These are phyloP conservation scores for Planiliza haematocheilus DNA, from an alignment of 2,113 vertebrate genomes.

Conservation along the genomic window DNA sequence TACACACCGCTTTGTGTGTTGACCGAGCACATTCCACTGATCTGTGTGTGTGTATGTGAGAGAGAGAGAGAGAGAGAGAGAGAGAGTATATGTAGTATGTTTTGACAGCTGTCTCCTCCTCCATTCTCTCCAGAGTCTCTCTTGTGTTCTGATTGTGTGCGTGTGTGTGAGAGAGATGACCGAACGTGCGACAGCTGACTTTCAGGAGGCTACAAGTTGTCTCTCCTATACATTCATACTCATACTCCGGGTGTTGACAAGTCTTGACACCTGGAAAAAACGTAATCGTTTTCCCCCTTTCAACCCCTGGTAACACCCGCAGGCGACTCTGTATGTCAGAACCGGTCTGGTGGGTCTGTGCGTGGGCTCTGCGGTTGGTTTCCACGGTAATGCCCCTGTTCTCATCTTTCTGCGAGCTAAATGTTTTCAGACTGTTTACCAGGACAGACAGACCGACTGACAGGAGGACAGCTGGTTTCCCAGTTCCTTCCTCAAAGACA, in stretches of 20 bases:
- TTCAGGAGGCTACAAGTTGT: neutral
- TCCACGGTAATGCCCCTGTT: conserved; percentile 23
- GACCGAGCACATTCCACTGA: conserved; percentile 55
- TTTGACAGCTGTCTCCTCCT: conserved; percentile 53
- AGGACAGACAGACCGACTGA: neutral
- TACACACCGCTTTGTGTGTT: conserved; percentile 23
- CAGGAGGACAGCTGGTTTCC: neutral
- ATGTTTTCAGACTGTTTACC: conserved; percentile 9
- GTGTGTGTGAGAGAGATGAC: neutral
- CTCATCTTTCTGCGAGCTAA: conserved; percentile 22
- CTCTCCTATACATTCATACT: conserved; percentile 13
- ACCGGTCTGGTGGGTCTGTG: conserved; percentile 47
- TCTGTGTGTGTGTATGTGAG: neutral
- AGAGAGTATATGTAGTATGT: conserved; percentile 17
- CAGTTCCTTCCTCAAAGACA: conserved; percentile 11
- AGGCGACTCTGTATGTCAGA: neutral
- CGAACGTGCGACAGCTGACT: conserved; percentile 27
- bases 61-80: too few relatives aligned
- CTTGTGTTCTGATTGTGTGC: conserved; percentile 44
- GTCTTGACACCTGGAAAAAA: conserved; percentile 4
- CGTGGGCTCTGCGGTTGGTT: conserved; percentile 32
- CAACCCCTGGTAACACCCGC: conserved; percentile 1
- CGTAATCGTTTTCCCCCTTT: conserved; percentile 29
- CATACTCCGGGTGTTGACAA: neutral
- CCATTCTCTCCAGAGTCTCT: conserved; percentile 18